Conservation (phyloP, 2,888 invertebrate genomes). For the Scaptomyza polygonia region DNA sequence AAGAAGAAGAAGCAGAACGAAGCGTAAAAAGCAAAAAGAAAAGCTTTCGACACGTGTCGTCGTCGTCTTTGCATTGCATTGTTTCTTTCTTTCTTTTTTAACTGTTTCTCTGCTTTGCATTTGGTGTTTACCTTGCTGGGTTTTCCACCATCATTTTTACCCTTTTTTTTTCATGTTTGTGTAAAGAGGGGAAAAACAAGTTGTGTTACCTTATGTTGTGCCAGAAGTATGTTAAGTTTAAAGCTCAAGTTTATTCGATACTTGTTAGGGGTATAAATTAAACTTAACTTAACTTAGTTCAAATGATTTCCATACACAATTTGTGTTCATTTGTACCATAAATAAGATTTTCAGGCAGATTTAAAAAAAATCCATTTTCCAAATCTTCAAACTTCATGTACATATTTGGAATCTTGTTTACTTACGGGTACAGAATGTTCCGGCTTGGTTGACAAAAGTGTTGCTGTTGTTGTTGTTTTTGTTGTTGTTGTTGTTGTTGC, state of each 20-base stretch:
- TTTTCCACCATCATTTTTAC: not conserved
- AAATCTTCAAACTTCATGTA: too few species aligned
- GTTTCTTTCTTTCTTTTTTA: conserved; percentile 2
- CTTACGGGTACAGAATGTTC: conserved; percentile 85
- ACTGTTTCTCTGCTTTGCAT: not conserved
- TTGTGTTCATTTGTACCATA: not conserved
- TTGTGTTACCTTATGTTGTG: not conserved
- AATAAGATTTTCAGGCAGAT: not conserved
- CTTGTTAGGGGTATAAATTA: too few species aligned
- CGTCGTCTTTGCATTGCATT: conserved; percentile 8
- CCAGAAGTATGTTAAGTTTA: not conserved
- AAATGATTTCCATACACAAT: not conserved
- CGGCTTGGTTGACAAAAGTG: conserved; percentile 84
- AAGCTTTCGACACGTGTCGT: conserved; percentile 72
- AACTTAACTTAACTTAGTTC: not conserved
- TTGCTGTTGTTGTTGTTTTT: conserved; percentile 70
- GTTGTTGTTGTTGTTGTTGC: conserved; percentile 63
- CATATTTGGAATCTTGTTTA: conserved; percentile 33
- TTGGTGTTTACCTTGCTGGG: conserved; percentile 2
- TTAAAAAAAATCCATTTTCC: too few species aligned
- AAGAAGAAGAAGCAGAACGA: conserved; percentile 8
- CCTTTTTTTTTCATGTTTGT: conserved; percentile 1
- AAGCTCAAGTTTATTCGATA: too few species aligned
- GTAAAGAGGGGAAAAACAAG: not conserved
- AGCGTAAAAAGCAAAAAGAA: conserved; percentile 21